Conservation (phyloP, 2,797 vertebrate species). For the Podarcis lilfordi region DNA sequence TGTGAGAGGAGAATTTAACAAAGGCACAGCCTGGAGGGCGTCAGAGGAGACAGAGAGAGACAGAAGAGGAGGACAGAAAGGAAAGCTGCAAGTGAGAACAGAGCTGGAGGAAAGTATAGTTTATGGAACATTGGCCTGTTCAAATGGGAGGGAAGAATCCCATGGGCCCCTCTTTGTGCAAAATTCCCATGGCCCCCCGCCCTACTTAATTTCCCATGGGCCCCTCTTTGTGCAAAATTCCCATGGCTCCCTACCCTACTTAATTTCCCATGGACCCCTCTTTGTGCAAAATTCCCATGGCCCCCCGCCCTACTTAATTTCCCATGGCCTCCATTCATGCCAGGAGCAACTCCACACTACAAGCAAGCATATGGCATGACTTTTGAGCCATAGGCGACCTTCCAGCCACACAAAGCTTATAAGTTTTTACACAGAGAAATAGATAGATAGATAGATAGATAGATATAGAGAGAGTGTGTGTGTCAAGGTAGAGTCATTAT, state of each 20-base stretch:
- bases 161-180: not conserved
- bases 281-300: not conserved
- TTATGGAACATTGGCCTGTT: not conserved
- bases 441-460: too few species aligned
- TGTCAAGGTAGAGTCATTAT: too few species aligned
- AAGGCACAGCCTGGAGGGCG: slow-evolving; percentile 87
- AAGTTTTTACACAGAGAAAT: too few species aligned
- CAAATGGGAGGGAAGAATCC: not conserved
- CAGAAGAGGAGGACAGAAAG: slow-evolving; percentile 35
- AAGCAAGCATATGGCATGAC: too few species aligned
- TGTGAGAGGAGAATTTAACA: slow-evolving; percentile 97
- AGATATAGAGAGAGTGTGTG: too few species aligned
- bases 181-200: not conserved
- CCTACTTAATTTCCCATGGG: not conserved
- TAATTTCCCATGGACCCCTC: not conserved
- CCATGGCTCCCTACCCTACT: not conserved
- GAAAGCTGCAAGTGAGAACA: slow-evolving; percentile 42
- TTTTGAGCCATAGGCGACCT: too few species aligned
- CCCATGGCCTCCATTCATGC: too few species aligned
- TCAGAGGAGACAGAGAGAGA: slow-evolving; percentile 30
- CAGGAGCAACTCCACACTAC: too few species aligned
- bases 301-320: not conserved
- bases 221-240: too few species aligned
- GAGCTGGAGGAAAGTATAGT: slow-evolving; percentile 59
- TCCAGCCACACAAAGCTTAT: too few species aligned